These are phyloP conservation scores for Enteromius fasciolatus DNA, from an alignment of 2,797 vertebrate genomes.

Conservation along the genomic window DNA sequence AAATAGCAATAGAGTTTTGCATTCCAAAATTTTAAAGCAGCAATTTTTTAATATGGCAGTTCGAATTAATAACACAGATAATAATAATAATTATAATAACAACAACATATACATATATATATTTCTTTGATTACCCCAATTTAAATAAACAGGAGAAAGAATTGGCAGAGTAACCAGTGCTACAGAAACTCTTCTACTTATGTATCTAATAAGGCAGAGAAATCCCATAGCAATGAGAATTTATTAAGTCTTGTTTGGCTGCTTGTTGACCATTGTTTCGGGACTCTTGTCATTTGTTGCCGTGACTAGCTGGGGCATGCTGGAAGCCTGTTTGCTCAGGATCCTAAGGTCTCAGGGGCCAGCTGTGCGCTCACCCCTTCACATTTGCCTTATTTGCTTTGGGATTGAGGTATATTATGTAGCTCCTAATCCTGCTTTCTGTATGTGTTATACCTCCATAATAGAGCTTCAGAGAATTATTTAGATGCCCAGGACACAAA, in stretches of 20 bases:
- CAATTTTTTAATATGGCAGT: background rate
- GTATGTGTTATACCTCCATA: constrained; percentile 45
- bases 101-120: background rate
- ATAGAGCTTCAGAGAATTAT: constrained; percentile 28
- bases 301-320: constrained; percentile 72
- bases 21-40: background rate
- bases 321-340: constrained; percentile 79
- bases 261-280: constrained; percentile 75
- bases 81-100: background rate
- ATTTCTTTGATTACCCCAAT: background rate
- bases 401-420: constrained; percentile 81
- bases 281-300: constrained; percentile 68
- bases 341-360: constrained; percentile 75
- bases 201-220: constrained; percentile 66
- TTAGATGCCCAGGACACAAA: background rate
- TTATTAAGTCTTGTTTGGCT: constrained; percentile 70
- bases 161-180: constrained; percentile 7
- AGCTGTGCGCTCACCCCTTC: constrained; percentile 81
- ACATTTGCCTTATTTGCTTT: constrained; percentile 78
- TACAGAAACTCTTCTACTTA: constrained; percentile 54
- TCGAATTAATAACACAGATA: background rate
- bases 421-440: constrained; percentile 73
- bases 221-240: constrained; percentile 69
- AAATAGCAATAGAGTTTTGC: background rate
- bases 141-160: background rate